Conservation (phyloP, 2,113 vertebrate species). For the Bos javanicus region DNA sequence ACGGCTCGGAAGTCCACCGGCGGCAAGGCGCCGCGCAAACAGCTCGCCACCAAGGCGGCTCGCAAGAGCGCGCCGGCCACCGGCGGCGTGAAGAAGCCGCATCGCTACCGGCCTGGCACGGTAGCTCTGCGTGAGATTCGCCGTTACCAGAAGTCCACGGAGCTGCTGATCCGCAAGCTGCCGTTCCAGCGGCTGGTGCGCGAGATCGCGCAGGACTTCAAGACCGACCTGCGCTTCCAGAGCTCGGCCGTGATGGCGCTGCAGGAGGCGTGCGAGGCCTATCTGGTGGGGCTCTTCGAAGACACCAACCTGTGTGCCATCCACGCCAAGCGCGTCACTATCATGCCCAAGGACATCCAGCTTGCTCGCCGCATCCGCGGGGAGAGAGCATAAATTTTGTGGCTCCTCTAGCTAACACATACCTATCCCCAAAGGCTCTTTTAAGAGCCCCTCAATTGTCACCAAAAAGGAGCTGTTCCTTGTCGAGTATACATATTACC, state of each 20-base stretch:
- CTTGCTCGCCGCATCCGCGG: slow-evolving; percentile 70
- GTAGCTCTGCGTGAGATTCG: slow-evolving; percentile 78
- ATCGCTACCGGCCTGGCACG: rapidly evolving
- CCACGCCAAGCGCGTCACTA: slow-evolving; percentile 70
- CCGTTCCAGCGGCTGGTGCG: background rate
- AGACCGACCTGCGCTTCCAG: slow-evolving; percentile 81
- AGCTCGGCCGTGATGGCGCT: slow-evolving; percentile 44
- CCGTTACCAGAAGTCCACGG: slow-evolving; percentile 72
- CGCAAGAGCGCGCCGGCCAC: background rate
- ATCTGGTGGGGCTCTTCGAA: slow-evolving; percentile 67
- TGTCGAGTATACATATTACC: rapidly evolving
- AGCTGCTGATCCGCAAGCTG: slow-evolving; percentile 60
- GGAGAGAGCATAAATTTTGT: background rate
- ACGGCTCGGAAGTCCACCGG: slow-evolving; percentile 87
- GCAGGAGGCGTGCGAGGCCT: slow-evolving; percentile 70
- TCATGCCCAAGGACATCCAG: slow-evolving; percentile 75
- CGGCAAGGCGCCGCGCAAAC: slow-evolving; percentile 84
- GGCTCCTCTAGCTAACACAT: rapidly evolving
- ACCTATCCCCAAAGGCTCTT: slow-evolving; percentile 72
- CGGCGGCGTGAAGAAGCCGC: background rate
- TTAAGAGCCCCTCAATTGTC: slow-evolving; percentile 76
- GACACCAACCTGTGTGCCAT: slow-evolving; percentile 72
- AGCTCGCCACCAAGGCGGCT: background rate
- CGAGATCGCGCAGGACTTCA: slow-evolving; percentile 57
- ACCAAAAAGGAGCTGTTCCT: background rate